phyloP scores from a whole-genome alignment of 2,888 invertebrate genomes.

The Cryptocephalus primarius region DNA sequence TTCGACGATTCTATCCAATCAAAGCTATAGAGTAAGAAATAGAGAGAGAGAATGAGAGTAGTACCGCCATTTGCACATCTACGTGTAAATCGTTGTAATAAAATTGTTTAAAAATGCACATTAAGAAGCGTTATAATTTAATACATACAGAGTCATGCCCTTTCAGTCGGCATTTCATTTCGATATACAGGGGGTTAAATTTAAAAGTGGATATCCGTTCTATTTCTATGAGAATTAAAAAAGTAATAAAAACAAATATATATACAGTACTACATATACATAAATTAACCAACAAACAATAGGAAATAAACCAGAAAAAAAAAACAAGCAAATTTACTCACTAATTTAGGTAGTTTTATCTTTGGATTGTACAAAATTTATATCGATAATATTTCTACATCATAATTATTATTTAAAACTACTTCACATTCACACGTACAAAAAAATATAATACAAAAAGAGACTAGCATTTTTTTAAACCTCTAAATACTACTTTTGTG shows the following conservation, averaged over 20 bases:
- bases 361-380: slow-evolving; percentile 37
- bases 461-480: slow-evolving; percentile 26
- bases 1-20: too few species aligned
- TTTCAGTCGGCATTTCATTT: too few species aligned
- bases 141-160: too few species aligned
- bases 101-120: too few species aligned
- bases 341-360: slow-evolving; percentile 26
- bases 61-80: too few species aligned
- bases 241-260: not conserved
- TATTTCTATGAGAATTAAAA: too few species aligned
- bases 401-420: slow-evolving; percentile 2
- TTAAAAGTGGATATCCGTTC: too few species aligned
- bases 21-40: too few species aligned
- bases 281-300: slow-evolving; percentile 4
- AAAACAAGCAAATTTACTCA: slow-evolving; percentile 11
- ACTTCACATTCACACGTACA: slow-evolving; percentile 22
- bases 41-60: too few species aligned
- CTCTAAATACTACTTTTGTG: slow-evolving; percentile 8
- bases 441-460: slow-evolving; percentile 28
- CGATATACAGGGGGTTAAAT: too few species aligned
- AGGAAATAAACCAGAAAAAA: slow-evolving; percentile 9
- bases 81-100: too few species aligned
- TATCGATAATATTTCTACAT: slow-evolving; percentile 2
- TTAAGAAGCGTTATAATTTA: too few species aligned
- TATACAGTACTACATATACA: not conserved